Evolutionary conservation across 2,888 invertebrate species (phyloP).

Genomic region (Cepaea hortensis): DNA sequence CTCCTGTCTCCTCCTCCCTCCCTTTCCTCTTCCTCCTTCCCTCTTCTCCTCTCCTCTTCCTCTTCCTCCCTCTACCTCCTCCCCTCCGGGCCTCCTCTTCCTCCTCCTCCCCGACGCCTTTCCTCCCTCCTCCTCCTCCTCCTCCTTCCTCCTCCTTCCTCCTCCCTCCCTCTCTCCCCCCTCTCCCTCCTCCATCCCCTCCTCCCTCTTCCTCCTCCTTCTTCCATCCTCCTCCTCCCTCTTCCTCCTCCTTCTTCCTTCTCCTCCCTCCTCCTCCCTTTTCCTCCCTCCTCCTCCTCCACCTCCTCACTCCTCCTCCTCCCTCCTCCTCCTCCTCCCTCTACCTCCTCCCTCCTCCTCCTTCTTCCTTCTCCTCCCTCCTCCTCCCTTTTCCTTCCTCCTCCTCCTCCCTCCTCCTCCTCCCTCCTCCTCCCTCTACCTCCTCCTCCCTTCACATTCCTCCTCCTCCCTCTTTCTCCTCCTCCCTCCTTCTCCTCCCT

Average conservation of each 20-base stretch:
- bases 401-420: neutral
- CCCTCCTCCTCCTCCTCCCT: neutral
- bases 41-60: neutral
- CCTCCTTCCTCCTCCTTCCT: neutral
- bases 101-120: neutral
- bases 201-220: neutral
- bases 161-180: neutral
- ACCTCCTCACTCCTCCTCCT: neutral
- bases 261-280: neutral
- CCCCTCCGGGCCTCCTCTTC: neutral
- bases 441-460: neutral
- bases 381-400: too few species aligned
- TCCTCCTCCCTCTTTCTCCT: too few species aligned
- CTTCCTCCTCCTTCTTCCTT: neutral
- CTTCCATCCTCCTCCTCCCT: slow-evolving; percentile 15
- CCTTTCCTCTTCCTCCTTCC: neutral
- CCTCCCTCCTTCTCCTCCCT: too few species aligned
- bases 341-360: slow-evolving; percentile 3
- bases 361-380: slow-evolving; percentile 30
- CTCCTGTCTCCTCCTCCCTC: slow-evolving; percentile 19
- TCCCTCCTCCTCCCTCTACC: slow-evolving; percentile 22
- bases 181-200: neutral
- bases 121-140: neutral
- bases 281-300: too few species aligned
- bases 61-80: neutral